These are phyloP conservation scores for Hepsetus odoe DNA, from an alignment of 2,113 vertebrate genomes.

Conservation along the genomic window DNA sequence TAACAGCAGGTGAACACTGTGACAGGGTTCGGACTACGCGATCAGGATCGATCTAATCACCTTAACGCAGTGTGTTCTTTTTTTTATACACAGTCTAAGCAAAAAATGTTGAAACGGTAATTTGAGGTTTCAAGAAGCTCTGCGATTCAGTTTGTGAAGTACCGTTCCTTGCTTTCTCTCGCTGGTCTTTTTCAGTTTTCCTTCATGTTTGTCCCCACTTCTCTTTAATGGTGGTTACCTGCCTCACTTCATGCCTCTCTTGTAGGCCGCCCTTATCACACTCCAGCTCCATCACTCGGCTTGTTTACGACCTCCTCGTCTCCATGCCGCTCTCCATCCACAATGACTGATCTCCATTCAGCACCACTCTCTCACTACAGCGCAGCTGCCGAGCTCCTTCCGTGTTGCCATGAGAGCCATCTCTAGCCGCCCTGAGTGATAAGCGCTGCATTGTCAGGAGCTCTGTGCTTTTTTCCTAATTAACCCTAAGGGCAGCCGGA, in stretches of 20 bases:
- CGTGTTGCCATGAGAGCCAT: background rate
- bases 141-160: too few relatives aligned
- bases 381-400: background rate
- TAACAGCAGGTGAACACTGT: background rate
- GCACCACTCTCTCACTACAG: conserved; percentile 16
- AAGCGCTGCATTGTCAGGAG: conserved; percentile 32
- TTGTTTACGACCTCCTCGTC: background rate
- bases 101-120: too few relatives aligned
- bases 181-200: background rate
- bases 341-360: conserved; percentile 2
- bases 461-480: conserved; percentile 56
- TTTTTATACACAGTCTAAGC: too few relatives aligned
- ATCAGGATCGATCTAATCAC: too few relatives aligned
- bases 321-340: background rate
- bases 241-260: background rate
- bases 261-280: background rate
- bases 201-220: background rate
- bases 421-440: conserved; percentile 33
- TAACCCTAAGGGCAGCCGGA: conserved; percentile 58
- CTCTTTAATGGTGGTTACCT: background rate
- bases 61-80: too few relatives aligned
- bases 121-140: too few relatives aligned
- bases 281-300: background rate
- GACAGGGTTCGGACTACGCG: too few relatives aligned
- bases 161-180: background rate